Conservation (phyloP, 2,888 invertebrate genomes). For the Drymonia ruficornis region DNA sequence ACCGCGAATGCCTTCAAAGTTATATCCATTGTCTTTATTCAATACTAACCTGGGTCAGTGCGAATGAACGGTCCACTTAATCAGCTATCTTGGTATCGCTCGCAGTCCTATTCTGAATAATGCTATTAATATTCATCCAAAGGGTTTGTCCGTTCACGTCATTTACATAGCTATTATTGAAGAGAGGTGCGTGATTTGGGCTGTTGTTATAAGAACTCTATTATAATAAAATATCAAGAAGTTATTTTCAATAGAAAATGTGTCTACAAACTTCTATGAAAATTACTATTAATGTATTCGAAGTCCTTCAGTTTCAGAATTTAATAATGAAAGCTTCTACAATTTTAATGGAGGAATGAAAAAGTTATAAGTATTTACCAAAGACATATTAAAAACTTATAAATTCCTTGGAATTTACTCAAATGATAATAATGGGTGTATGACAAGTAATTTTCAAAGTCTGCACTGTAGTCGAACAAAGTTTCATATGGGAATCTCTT, state of each 20-base stretch:
- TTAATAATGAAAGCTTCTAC: no score
- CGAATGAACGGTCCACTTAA: conserved; percentile 49
- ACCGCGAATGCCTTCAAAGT: conserved; percentile 50
- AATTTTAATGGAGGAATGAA: no score
- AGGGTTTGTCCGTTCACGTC: conserved; percentile 25
- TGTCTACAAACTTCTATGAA: no score
- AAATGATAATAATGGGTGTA: not conserved
- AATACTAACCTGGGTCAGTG: conserved; percentile 41
- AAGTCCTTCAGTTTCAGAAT: no score
- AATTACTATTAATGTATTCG: no score
- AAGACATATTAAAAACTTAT: no score
- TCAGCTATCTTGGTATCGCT: conserved; percentile 43
- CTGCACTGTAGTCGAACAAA: not conserved
- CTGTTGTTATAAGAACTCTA: not conserved
- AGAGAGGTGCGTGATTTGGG: conserved; percentile 5
- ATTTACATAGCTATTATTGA: conserved; percentile 33
- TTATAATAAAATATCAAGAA: not conserved
- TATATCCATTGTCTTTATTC: conserved; percentile 51
- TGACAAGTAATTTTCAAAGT: not conserved
- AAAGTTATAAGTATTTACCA: no score
- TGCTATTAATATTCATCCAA: conserved; percentile 33
- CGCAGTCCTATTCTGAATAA: conserved; percentile 25
- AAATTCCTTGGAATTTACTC: not conserved
- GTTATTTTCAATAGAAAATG: no score
- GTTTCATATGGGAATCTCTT: conserved; percentile 14